Evolutionary conservation across 2,888 invertebrate species (phyloP).

Genomic region (Camponotus fellah): DNA sequence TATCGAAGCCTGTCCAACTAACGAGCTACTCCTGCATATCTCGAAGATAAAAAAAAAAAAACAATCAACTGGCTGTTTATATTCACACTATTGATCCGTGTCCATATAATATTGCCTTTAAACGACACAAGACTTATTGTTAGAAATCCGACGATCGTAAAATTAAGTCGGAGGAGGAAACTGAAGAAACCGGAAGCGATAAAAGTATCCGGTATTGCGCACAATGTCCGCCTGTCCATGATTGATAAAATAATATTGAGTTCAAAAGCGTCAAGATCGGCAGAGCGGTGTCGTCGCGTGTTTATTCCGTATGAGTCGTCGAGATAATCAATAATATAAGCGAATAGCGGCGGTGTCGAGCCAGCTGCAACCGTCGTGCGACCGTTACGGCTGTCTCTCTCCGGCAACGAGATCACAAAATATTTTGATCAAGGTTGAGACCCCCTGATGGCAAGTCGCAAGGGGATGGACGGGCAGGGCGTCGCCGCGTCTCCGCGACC

Average conservation of each 20-base stretch:
- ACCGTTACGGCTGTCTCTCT: slow-evolving; percentile 48
- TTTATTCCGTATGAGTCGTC: slow-evolving; percentile 36
- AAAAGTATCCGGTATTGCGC: background rate
- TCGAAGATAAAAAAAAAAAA: slow-evolving; percentile 14
- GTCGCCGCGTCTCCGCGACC: slow-evolving; percentile 85
- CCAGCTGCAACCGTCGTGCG: slow-evolving; percentile 48
- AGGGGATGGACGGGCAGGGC: slow-evolving; percentile 83
- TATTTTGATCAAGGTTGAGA: slow-evolving; percentile 80
- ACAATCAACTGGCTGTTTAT: slow-evolving; percentile 20
- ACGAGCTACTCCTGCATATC: slow-evolving; percentile 8
- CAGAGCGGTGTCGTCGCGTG: slow-evolving; percentile 29
- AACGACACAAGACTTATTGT: background rate
- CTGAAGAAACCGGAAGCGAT: background rate
- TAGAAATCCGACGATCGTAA: background rate
- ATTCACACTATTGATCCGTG: slow-evolving; percentile 39
- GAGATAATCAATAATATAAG: slow-evolving; percentile 51
- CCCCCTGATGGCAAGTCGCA: slow-evolving; percentile 81
- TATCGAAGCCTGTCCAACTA: slow-evolving; percentile 29
- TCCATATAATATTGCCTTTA: slow-evolving; percentile 14
- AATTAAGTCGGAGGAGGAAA: background rate
- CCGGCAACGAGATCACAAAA: slow-evolving; percentile 56
- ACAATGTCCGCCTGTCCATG: background rate
- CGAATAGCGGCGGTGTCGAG: slow-evolving; percentile 47
- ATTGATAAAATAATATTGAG: background rate
- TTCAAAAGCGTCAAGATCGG: slow-evolving; percentile 17